Evolutionary conservation across 1,140 invertebrate species (phyloP).

Genomic region (Alviniconcha marisindica): DNA sequence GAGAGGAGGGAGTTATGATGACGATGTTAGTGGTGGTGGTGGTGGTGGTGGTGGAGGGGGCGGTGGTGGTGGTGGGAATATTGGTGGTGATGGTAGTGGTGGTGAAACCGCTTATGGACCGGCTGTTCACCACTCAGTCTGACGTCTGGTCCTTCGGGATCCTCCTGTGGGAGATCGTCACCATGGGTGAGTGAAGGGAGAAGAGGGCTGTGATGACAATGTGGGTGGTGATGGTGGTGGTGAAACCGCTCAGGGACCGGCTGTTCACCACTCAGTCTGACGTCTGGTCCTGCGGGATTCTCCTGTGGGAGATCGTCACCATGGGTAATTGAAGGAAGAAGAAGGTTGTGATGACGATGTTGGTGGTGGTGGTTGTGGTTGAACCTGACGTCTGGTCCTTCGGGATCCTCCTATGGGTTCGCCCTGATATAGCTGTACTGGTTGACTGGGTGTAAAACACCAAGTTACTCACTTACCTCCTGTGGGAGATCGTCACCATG

Average conservation of each 20-base stretch:
- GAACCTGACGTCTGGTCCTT: constrained; percentile 95
- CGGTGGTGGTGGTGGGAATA: no score
- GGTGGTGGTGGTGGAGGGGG: no score
- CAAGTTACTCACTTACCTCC: no score
- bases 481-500: constrained; percentile 98
- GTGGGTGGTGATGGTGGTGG: constrained; percentile 99
- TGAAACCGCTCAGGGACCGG: constrained; percentile 91
- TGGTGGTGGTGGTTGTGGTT: constrained; percentile 99
- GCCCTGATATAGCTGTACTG: no score
- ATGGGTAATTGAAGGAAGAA: constrained; percentile 87
- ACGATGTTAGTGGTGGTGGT: no score
- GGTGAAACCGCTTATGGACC: constrained; percentile 93
- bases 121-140: constrained; percentile 92
- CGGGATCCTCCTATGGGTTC: no score
- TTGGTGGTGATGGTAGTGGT: no score
- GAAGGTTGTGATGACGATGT: no score
- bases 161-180: constrained; percentile 96
- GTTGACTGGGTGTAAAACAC: no score
- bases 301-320: constrained; percentile 97
- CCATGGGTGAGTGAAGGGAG: constrained; percentile 88
- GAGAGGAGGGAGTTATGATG: no score
- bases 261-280: constrained; percentile 94
- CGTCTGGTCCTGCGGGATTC: constrained; percentile 94
- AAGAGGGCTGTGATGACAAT: no score
- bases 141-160: constrained; percentile 96